These are phyloP conservation scores for Aphaenogaster rudis DNA, from an alignment of 1,140 invertebrate species.

Conservation along the genomic window DNA sequence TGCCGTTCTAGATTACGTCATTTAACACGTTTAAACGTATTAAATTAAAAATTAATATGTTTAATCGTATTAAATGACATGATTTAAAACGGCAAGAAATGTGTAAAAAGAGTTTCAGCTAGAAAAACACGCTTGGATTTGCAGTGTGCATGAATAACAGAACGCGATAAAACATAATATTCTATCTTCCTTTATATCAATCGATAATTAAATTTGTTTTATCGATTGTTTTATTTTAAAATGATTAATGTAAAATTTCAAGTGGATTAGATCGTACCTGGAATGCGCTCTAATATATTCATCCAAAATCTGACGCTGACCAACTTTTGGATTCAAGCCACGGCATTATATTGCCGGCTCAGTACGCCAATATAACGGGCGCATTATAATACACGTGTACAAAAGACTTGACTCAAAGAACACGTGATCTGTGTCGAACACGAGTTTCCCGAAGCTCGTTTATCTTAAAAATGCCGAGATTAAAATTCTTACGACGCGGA, in stretches of 20 bases:
- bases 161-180: not conserved
- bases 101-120: too few relatives aligned
- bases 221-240: not conserved
- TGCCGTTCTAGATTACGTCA: too few relatives aligned
- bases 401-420: slow-evolving; percentile 22
- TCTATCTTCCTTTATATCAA: not conserved
- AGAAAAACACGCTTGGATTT: too few relatives aligned
- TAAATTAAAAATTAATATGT: too few relatives aligned
- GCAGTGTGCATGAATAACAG: not conserved
- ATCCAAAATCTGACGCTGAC: not conserved
- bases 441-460: slow-evolving; percentile 28
- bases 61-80: too few relatives aligned
- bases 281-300: not conserved
- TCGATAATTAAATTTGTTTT: not conserved
- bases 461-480: slow-evolving; percentile 57
- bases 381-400: not conserved
- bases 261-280: not conserved
- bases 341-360: not conserved
- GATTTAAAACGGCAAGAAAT: too few relatives aligned
- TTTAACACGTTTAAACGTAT: too few relatives aligned
- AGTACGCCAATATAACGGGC: not conserved
- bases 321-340: not conserved
- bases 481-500: slow-evolving; percentile 68
- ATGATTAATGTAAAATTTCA: not conserved
- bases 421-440: not conserved